Base-by-base conservation (phyloP, 2,797 vertebrate species). In the Helarctos malayanus region DNA sequence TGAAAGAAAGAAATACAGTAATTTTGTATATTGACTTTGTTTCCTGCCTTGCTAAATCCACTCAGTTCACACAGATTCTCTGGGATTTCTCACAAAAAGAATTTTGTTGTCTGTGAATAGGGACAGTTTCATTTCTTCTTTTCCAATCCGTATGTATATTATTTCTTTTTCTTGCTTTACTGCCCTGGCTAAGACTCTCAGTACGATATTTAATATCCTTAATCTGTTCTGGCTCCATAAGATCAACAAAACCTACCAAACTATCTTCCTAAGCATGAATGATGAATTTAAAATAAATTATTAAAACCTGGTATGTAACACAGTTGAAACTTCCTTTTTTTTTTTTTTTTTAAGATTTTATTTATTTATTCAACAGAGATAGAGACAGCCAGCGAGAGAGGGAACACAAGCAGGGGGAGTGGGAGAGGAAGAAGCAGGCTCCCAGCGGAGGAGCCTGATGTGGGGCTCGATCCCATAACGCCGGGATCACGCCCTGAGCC, bases 111-210 rank as follows among this genome's bases (percentile, higher is more conserved):
- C 76, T 82, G 14, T 45, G 68, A 82, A 68, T 21, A 89, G 6
- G 47, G 45, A 52, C 25, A 91, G 32, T 88, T 92, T 71, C 41
- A 56, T 82, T 85, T 90, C 87, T 93, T 87, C n/a, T 78, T 16
- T 91, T 78, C 29, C 73, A 21, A 14, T 45, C 47, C 61, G 11
- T 52, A 69, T 27, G 12, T 18, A 29, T 35, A n/a, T 63, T 57
- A 56, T 75, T 75, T 87, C 41, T 78, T 63, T 80, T 56, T 54
- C 57, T 82, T 75, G n/a, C 38, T 21, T n/a, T 78, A 52, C 1
- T 57, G 47, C 57, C 69, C 41, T 79, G 79, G 29, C 12, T 68
- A 69, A 32, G 80, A 84, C 35, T 85, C 90, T 47, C 3, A 57
- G 4, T 11, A 38, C 10, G 18, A 5, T 76, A 71, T 38, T 71